Evolutionary conservation across 2,888 invertebrate species (phyloP).

Genomic region (Lamellibrachia columna): DNA sequence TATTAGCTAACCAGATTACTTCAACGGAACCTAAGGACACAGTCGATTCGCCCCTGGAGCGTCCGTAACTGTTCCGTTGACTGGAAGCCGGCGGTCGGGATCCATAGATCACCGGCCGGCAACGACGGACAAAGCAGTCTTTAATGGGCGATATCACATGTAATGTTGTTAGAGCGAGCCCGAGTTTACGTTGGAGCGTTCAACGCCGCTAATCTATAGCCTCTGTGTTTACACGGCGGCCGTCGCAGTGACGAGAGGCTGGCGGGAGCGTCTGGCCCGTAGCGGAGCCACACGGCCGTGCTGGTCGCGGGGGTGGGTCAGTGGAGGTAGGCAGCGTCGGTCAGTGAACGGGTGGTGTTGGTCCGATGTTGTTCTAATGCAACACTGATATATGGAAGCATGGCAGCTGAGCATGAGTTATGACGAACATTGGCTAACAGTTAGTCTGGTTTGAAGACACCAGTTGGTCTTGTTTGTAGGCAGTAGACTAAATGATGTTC

Average conservation of each 20-base stretch:
- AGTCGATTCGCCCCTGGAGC: background rate
- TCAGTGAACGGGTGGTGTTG: background rate
- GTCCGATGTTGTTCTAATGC: no score
- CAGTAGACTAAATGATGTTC: background rate
- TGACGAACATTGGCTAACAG: background rate
- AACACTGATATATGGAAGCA: background rate
- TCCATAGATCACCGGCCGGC: background rate
- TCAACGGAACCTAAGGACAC: background rate
- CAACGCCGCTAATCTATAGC: background rate
- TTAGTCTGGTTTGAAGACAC: background rate
- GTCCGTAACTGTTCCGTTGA: background rate
- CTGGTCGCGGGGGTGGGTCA: background rate
- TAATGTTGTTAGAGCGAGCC: conserved; percentile 12
- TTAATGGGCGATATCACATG: conserved; percentile 12
- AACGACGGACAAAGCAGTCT: conserved; percentile 12
- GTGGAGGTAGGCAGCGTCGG: background rate
- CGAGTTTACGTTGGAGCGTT: background rate
- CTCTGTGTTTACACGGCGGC: background rate
- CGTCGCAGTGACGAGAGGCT: background rate
- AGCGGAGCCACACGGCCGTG: background rate
- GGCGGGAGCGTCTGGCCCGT: background rate
- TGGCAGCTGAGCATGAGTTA: background rate
- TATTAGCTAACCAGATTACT: background rate
- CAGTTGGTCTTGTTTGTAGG: background rate
- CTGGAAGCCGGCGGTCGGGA: background rate